Conservation (phyloP, 2,888 invertebrate genomes). For the Cantharis flavilabris region DNA sequence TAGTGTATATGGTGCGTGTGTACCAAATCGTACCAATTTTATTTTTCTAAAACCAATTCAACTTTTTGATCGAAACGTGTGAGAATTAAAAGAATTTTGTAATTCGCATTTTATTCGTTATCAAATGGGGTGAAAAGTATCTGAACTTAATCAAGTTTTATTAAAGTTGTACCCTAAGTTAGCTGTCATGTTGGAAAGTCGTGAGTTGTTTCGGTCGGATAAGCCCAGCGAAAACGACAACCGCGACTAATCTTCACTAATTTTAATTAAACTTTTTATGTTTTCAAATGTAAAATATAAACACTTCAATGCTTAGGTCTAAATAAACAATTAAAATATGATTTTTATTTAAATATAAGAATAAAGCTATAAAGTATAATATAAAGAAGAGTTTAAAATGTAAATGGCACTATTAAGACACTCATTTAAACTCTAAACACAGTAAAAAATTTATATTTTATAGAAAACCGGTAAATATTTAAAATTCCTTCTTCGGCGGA, state of each 20-base stretch:
- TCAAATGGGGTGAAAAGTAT: constrained; percentile 32
- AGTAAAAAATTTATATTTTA: background rate
- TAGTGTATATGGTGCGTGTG: background rate
- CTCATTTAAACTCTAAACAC: constrained; percentile 21
- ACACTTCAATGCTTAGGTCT: background rate
- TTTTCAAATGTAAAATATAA: background rate
- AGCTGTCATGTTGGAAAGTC: constrained; percentile 24
- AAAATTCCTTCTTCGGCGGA: constrained; percentile 17
- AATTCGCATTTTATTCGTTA: constrained; percentile 29
- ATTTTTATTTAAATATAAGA: constrained; percentile 14
- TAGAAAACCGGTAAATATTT: constrained; percentile 21
- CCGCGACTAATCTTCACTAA: constrained; percentile 24
- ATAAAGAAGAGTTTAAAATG: constrained; percentile 27
- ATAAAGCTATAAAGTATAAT: constrained; percentile 30
- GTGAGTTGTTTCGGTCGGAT: constrained; percentile 17
- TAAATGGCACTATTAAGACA: constrained; percentile 35
- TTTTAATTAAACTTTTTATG: constrained; percentile 28
- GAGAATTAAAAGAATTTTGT: constrained; percentile 28
- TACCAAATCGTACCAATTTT: constrained; percentile 23
- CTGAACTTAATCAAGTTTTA: constrained; percentile 31
- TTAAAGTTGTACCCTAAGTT: constrained; percentile 31
- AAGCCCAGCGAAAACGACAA: constrained; percentile 21
- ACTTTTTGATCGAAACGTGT: constrained; percentile 13
- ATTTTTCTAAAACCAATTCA: background rate
- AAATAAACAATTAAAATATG: constrained; percentile 7